phyloP scores from a whole-genome alignment of 1,140 invertebrate genomes.

The Drosophila bifasciata region DNA sequence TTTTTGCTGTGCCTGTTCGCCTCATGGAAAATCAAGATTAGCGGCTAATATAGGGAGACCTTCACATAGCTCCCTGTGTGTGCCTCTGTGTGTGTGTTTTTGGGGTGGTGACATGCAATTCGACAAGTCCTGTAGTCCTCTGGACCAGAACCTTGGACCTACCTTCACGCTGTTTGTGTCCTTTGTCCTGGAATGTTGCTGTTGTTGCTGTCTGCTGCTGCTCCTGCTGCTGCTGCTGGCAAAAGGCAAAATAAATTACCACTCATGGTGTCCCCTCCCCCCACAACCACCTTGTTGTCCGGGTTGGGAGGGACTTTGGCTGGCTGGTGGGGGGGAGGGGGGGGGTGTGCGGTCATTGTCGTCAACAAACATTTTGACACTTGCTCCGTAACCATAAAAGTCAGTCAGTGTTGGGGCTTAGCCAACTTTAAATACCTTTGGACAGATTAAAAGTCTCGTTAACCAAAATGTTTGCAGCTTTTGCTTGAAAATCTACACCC shows the following conservation, averaged over 20 bases:
- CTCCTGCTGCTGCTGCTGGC: slow-evolving; percentile 28
- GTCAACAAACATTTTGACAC: slow-evolving; percentile 83
- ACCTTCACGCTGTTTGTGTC: slow-evolving; percentile 19
- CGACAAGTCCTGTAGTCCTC: no score
- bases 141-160: slow-evolving; percentile 3
- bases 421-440: slow-evolving; percentile 83
- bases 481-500: slow-evolving; percentile 6
- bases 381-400: slow-evolving; percentile 83
- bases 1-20: slow-evolving; percentile 4
- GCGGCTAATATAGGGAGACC: slow-evolving; percentile 56
- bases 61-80: not conserved
- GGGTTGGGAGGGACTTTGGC: not conserved
- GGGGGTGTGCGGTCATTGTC: slow-evolving; percentile 50
- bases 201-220: slow-evolving; percentile 19
- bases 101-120: not conserved
- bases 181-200: slow-evolving; percentile 20
- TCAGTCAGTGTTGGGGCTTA: slow-evolving; percentile 82
- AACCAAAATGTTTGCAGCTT: slow-evolving; percentile 73
- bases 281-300: slow-evolving; percentile 17
- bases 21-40: slow-evolving; percentile 59
- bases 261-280: slow-evolving; percentile 49
- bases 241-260: slow-evolving; percentile 80
- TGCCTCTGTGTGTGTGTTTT: slow-evolving; percentile 3
- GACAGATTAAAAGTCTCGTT: slow-evolving; percentile 84
- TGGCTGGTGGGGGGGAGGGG: not conserved